phyloP scores from a whole-genome alignment of 2,113 vertebrate genomes.

The Sinosuthora webbiana region DNA sequence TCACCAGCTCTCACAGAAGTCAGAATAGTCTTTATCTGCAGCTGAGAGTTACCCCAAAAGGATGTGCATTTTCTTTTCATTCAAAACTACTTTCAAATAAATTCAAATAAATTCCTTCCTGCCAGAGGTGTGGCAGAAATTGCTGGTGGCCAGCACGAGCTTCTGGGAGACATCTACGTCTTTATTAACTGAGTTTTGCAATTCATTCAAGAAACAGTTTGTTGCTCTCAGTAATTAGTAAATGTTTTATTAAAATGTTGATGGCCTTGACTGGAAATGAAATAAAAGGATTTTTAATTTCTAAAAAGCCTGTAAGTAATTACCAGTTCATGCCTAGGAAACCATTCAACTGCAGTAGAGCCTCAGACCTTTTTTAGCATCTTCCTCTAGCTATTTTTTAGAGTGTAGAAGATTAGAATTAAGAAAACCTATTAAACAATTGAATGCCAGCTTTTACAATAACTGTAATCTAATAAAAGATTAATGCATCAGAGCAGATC shows the following conservation, averaged over 20 bases:
- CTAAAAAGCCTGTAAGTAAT: slow-evolving; percentile 14
- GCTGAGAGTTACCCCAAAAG: neutral
- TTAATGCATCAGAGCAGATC: slow-evolving; percentile 47
- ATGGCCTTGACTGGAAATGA: neutral
- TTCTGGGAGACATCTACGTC: neutral
- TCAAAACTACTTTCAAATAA: neutral
- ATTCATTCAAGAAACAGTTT: neutral
- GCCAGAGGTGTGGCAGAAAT: neutral
- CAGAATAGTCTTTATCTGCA: neutral
- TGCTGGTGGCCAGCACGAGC: neutral
- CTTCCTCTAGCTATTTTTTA: slow-evolving; percentile 44
- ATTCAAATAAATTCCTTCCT: neutral
- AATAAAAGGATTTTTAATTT: neutral
- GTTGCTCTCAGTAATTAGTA: neutral
- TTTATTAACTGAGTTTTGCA: neutral
- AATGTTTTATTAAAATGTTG: neutral
- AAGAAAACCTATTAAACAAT: slow-evolving; percentile 53
- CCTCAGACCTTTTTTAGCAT: slow-evolving; percentile 19
- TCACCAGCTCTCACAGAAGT: neutral
- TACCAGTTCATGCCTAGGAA: neutral
- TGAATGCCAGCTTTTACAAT: slow-evolving; percentile 43
- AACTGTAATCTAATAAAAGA: slow-evolving; percentile 65
- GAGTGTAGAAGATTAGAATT: slow-evolving; percentile 36
- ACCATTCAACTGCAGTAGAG: neutral
- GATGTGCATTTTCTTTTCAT: neutral